Conservation (phyloP, 2,888 invertebrate genomes). For the Apocheima hispidaria region DNA sequence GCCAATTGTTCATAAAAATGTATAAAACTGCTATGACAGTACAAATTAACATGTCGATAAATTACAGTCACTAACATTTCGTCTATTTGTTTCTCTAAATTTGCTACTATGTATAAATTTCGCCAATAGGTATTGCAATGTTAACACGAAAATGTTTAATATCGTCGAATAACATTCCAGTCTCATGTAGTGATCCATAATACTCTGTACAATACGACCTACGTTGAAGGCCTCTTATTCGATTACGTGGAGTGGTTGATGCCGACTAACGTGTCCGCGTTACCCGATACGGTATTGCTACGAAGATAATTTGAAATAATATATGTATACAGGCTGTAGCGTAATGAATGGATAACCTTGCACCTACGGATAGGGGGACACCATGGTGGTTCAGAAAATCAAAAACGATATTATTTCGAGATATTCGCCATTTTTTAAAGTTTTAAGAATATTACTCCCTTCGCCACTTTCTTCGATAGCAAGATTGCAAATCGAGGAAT, state of each 20-base stretch:
- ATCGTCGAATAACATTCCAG: conserved; percentile 51
- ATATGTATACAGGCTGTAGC: too few species aligned
- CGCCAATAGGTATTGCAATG: conserved; percentile 41
- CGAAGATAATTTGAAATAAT: too few species aligned
- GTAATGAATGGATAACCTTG: too few species aligned
- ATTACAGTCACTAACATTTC: conserved; percentile 60
- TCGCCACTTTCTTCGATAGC: too few species aligned
- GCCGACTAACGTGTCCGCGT: conserved; percentile 1
- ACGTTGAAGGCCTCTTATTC: conserved; percentile 45
- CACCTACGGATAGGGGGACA: too few species aligned
- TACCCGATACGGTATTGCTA: conserved; percentile 7
- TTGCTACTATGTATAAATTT: conserved; percentile 38
- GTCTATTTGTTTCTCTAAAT: conserved; percentile 50
- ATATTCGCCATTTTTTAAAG: too few species aligned
- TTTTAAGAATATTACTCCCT: too few species aligned
- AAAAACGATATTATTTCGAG: too few species aligned
- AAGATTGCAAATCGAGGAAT: too few species aligned
- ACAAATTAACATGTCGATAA: conserved; percentile 49
- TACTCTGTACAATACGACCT: conserved; percentile 40
- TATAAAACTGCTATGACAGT: conserved; percentile 73
- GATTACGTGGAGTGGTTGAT: conserved; percentile 35
- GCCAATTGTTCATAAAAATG: conserved; percentile 78
- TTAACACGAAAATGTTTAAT: conserved; percentile 48
- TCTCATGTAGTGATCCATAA: conserved; percentile 51
- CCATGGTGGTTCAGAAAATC: too few species aligned